A percentile compares a stretch with the other conserved stretches of the same genome.
These are phyloP conservation scores for Drosophila rubida DNA, from an alignment of 2,888 invertebrate genomes.

Conservation along the genomic window DNA sequence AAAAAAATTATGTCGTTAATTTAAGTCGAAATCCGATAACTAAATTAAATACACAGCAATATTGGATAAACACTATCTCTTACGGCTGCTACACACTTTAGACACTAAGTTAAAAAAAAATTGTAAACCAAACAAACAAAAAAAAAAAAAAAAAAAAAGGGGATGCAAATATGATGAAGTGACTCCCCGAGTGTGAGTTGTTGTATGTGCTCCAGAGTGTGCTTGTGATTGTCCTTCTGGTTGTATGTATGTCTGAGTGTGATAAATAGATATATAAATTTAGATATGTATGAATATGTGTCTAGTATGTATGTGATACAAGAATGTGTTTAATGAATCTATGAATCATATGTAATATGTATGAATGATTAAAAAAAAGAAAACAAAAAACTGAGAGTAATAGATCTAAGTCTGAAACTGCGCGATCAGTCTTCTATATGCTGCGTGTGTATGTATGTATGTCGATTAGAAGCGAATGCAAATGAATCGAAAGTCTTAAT, in stretches of 20 bases:
- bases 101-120: constrained; percentile 28
- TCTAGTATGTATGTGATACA: constrained; percentile 13
- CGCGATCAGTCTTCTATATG: not conserved
- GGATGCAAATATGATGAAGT: not conserved
- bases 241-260: constrained; percentile 4
- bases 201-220: constrained; percentile 10
- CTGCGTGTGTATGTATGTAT: constrained; percentile 23
- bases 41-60: constrained; percentile 38
- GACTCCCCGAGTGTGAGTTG: not conserved
- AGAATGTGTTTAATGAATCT: constrained; percentile 19
- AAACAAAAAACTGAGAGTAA: constrained; percentile 30
- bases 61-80: constrained; percentile 33
- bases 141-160: not conserved
- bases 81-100: constrained; percentile 41
- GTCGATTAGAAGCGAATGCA: constrained; percentile 8
- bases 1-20: constrained; percentile 29
- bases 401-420: constrained; percentile 35
- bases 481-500: constrained; percentile 19
- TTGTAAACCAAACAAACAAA: constrained; percentile 21
- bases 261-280: not conserved
- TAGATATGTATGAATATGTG: constrained; percentile 4
- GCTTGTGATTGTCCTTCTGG: constrained; percentile 1
- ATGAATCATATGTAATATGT: constrained; percentile 22
- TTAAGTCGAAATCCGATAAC: constrained; percentile 52
- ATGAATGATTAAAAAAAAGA: constrained; percentile 28